Conservation (phyloP, 2,888 invertebrate species). For the Drosophila lutescens region DNA sequence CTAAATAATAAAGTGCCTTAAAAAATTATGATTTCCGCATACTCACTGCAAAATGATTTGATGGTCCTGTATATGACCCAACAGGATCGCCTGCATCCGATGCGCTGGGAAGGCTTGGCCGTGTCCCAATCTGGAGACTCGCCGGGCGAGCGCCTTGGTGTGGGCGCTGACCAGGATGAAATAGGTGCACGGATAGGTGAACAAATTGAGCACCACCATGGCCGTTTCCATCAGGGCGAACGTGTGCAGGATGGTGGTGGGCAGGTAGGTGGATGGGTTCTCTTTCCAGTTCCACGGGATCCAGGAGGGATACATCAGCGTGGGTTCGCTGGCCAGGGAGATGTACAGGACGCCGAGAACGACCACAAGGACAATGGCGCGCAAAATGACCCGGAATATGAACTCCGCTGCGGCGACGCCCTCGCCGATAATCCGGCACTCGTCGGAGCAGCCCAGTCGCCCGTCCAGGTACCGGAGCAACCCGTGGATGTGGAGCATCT, state of each 20-base stretch:
- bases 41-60: constrained; percentile 69
- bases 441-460: constrained; percentile 51
- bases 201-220: constrained; percentile 50
- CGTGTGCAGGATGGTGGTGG: constrained; percentile 39
- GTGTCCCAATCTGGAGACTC: constrained; percentile 52
- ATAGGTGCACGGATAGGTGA: constrained; percentile 77
- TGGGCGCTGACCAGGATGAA: constrained; percentile 75
- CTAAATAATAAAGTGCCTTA: too few relatives aligned
- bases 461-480: constrained; percentile 68
- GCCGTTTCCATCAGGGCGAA: constrained; percentile 43
- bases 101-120: background rate
- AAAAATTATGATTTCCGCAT: background rate
- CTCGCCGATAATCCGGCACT: constrained; percentile 49
- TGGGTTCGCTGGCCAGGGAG: constrained; percentile 39
- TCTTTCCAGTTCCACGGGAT: constrained; percentile 76
- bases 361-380: constrained; percentile 41
- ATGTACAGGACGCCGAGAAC: constrained; percentile 24
- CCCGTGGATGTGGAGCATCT: constrained; percentile 50
- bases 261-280: background rate
- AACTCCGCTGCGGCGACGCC: constrained; percentile 7
- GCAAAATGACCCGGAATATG: constrained; percentile 32
- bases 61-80: constrained; percentile 78
- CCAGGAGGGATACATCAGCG: constrained; percentile 73
- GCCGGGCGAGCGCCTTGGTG: constrained; percentile 65
- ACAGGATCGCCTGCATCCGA: constrained; percentile 26